A percentile compares a stretch with the other conserved stretches of the same genome.
Conservation (phyloP, 2,888 invertebrate species). For the Drosophila pseudotakahashii region DNA sequence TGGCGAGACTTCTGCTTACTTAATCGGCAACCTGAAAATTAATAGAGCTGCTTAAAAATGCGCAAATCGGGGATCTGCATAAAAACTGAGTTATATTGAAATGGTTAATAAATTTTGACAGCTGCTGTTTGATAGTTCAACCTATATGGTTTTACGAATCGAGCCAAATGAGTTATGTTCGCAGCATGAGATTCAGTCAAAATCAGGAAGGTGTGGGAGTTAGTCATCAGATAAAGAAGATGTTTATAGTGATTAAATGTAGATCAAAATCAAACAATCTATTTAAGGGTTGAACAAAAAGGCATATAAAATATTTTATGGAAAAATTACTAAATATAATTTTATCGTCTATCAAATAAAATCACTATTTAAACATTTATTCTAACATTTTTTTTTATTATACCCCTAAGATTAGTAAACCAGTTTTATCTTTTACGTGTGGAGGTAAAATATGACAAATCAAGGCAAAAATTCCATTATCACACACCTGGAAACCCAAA, state of each 20-base stretch:
- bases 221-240: not conserved
- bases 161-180: constrained; percentile 19
- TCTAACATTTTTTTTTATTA: too few species aligned
- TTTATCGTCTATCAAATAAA: too few species aligned
- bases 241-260: constrained; percentile 1
- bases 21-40: constrained; percentile 68
- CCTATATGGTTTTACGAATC: constrained; percentile 23
- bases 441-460: not conserved
- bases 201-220: constrained; percentile 17
- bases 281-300: not conserved
- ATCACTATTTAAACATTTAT: too few species aligned
- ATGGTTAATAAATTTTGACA: constrained; percentile 54
- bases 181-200: constrained; percentile 8
- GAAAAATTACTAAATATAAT: too few species aligned
- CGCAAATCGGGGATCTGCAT: constrained; percentile 19
- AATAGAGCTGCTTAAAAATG: constrained; percentile 67
- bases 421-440: too few species aligned
- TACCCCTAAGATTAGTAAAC: not conserved
- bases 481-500: not conserved
- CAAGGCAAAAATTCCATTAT: not conserved
- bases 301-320: too few species aligned
- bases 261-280: not conserved
- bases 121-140: constrained; percentile 40
- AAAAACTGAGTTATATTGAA: constrained; percentile 59
- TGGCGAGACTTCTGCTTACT: constrained; percentile 39